These are phyloP conservation scores for Fragum sueziense DNA, from an alignment of 2,888 invertebrate genomes.

Conservation along the genomic window DNA sequence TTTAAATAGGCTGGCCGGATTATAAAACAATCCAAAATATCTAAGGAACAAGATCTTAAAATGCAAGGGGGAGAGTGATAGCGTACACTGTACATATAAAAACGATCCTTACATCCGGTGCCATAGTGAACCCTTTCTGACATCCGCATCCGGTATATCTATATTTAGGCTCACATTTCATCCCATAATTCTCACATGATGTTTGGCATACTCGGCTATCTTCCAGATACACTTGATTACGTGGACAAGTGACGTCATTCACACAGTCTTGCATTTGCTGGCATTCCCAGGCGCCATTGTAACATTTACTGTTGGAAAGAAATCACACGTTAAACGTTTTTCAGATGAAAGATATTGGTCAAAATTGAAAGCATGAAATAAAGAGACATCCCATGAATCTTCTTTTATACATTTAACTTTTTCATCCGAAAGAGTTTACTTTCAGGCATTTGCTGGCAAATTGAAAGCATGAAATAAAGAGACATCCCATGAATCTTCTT, in stretches of 20 bases:
- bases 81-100: not conserved
- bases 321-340: too few relatives aligned
- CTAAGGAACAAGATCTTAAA: too few relatives aligned
- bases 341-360: too few relatives aligned
- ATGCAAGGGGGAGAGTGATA: too few relatives aligned
- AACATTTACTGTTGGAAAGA: slow-evolving; percentile 47
- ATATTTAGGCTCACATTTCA: slow-evolving; percentile 42
- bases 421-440: too few relatives aligned
- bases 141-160: slow-evolving; percentile 62
- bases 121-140: slow-evolving; percentile 52
- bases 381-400: too few relatives aligned
- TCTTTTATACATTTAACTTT: too few relatives aligned
- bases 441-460: not conserved
- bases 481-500: too few relatives aligned
- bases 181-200: slow-evolving; percentile 56
- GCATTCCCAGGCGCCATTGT: slow-evolving; percentile 59
- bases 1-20: too few relatives aligned
- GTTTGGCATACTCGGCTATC: slow-evolving; percentile 50
- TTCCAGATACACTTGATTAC: slow-evolving; percentile 57
- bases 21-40: too few relatives aligned
- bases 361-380: too few relatives aligned
- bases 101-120: slow-evolving; percentile 65
- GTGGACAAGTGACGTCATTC: slow-evolving; percentile 57
- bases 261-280: slow-evolving; percentile 46
- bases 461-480: not conserved